These are phyloP conservation scores for Chrysina gloriosa DNA, from an alignment of 2,888 invertebrate genomes.

Conservation along the genomic window DNA sequence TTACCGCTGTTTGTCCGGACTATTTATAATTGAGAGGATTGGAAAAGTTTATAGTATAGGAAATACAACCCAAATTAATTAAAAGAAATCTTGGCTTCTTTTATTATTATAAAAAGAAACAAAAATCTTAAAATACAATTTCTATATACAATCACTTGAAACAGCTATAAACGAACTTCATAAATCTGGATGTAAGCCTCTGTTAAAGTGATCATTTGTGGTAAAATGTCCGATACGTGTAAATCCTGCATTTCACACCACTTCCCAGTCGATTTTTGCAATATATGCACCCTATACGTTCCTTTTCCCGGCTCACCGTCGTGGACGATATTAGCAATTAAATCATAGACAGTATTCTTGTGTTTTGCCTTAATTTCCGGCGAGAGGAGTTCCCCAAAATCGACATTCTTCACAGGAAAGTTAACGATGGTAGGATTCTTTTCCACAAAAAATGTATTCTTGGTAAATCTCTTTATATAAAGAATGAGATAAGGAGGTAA, in stretches of 20 bases:
- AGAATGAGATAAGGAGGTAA: slow-evolving; percentile 95
- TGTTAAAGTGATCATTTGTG: slow-evolving; percentile 99
- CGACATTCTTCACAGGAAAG: slow-evolving; percentile 98
- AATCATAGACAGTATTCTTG: slow-evolving; percentile 90
- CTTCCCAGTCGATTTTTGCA: slow-evolving; percentile 87
- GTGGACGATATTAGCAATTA: slow-evolving; percentile 99
- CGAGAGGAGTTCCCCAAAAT: slow-evolving; percentile 94
- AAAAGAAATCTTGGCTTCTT: background rate
- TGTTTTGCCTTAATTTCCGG: slow-evolving; percentile 83
- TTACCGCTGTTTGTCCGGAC: too few relatives aligned
- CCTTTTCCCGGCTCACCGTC: slow-evolving; percentile 97
- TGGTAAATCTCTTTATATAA: slow-evolving; percentile 97
- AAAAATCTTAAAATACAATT: background rate
- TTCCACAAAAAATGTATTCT: slow-evolving; percentile 98
- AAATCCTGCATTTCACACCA: slow-evolving; percentile 94
- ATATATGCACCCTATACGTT: slow-evolving; percentile 92
- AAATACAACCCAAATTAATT: background rate
- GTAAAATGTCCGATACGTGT: slow-evolving; percentile 97
- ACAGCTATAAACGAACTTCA: slow-evolving; percentile 63
- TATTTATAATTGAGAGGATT: too few relatives aligned
- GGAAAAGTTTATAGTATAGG: too few relatives aligned
- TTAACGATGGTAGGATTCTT: slow-evolving; percentile 99
- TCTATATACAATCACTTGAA: background rate
- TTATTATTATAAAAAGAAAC: background rate
- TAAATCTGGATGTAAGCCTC: slow-evolving; percentile 98